Conservation (phyloP, 1,140 invertebrate genomes). For the Oppia nitens region DNA sequence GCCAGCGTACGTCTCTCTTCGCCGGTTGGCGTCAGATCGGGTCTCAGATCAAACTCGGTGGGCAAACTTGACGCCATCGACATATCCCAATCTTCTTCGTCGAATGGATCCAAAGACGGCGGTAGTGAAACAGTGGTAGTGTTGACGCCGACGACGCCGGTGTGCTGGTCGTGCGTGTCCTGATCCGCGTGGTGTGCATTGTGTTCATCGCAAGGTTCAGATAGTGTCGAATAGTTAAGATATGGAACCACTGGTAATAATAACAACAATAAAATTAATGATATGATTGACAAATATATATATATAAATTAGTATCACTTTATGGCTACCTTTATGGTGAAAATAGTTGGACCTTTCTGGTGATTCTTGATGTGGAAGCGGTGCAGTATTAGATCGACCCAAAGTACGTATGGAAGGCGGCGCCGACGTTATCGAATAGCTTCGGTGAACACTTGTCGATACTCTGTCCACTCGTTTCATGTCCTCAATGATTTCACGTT, state of each 20-base stretch:
- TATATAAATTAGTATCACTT: too few species aligned
- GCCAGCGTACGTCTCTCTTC: slow-evolving; percentile 9
- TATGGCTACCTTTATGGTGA: slow-evolving; percentile 8
- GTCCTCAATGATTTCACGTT: slow-evolving; percentile 66
- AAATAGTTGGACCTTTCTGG: not conserved
- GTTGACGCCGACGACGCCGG: not conserved
- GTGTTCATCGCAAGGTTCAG: slow-evolving; percentile 11
- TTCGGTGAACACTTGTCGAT: slow-evolving; percentile 10
- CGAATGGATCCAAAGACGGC: slow-evolving; percentile 7
- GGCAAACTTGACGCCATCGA: slow-evolving; percentile 11
- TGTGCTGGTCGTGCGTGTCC: not conserved
- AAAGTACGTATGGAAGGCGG: slow-evolving; percentile 10
- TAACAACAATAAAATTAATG: too few species aligned
- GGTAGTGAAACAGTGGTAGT: not conserved
- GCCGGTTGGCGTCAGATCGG: slow-evolving; percentile 16
- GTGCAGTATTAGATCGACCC: slow-evolving; percentile 16
- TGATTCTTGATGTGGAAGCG: slow-evolving; percentile 5
- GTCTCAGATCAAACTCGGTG: slow-evolving; percentile 15
- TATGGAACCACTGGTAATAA: slow-evolving; percentile 9
- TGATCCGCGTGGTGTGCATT: not conserved
- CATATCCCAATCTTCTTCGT: slow-evolving; percentile 15
- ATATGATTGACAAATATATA: too few species aligned
- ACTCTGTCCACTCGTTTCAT: slow-evolving; percentile 19
- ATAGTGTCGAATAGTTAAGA: slow-evolving; percentile 14
- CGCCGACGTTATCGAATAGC: slow-evolving; percentile 10